Evolutionary conservation across 2,888 invertebrate species (phyloP), one percentile per base, ranked within the genome.

Genomic region (Anagyrus pseudococci): DNA sequence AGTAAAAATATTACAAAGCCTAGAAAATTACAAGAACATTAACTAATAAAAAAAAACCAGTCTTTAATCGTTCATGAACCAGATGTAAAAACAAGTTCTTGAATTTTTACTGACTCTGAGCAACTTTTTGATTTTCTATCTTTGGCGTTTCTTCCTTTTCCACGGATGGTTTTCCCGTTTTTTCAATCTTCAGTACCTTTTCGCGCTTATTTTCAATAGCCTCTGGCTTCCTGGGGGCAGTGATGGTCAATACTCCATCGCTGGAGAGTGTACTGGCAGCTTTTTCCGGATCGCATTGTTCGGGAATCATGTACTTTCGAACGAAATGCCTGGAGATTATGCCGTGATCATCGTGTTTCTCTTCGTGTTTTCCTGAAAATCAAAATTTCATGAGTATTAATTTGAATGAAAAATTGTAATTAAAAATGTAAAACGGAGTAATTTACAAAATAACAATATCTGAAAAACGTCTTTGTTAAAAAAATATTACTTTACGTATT

Each of bases 241-340:
- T 87, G 43, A 93, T 87, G 0, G 92, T 92, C 54, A 93, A 81
- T 37, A 94, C 87, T 2, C 94, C 94, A 77, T 94, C 93, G 0
- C 91, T 89, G 0, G 93, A 93, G 23, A 94, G 81, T 0, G 89
- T 64, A 33, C 71, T 73, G 0, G 68, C 25, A 1, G 94, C 86
- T 68, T 87, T 87, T 25, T 88, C 86, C 17, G 90, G 85, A 57
- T 93, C 89, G 58, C 82, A 82, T 54, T 83, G 73, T 3, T 77
- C 74, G 3, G 77, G 77, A 15, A 78, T 67, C 49, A 72, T 63
- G 52, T 77, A 78, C 23, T 75, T 76, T 43, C 77, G 68, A 4
- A 73, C 49, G 60, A 78, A 78, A 26, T 77, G 77, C 23, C 77
- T 71, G 0, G 75, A 70, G 0, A 77, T 69, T 4, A 68, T 68